Base-by-base conservation (phyloP, 2,797 vertebrate genomes). In the Gymnothorax reevesii region DNA sequence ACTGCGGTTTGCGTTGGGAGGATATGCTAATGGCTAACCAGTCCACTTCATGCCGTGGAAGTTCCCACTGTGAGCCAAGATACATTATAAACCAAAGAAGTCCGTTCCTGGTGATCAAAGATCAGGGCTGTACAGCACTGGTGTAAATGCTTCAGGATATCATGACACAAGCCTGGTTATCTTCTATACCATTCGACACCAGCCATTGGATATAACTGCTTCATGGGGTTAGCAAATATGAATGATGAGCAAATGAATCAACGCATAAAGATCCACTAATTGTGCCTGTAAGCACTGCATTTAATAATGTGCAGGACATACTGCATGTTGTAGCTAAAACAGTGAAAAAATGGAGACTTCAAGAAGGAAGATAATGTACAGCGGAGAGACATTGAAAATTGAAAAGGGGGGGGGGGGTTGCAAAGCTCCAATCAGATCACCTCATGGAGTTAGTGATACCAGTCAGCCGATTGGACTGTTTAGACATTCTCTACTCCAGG, bases 151-250 rank as follows among this genome's bases (percentile, higher is more conserved):
- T n/a, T 69, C 64, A n/a, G 62, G 62, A 27, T 71, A 75, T 42
- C 71, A 75, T 17, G 71, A 15, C 4, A 42, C 8, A 25, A 1
- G 15, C 15, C 33, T 6, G 10, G 15, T 42, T 22, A 54, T 80
- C n/a, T n/a, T 79, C 22, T 80, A 77, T 42, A 20, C 49, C 12
- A n/a, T 55, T 55, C 7, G 17, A 79, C 49, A 8, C 17, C 2
- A 4, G 17, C 7, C 9, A 13, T 20, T 20, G n/a, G 9, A 13
- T 49, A 7, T 80, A 2, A 80, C 77, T 80, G 77, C 77, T 55
- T 22, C 77, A 80, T 54, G 49, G 77, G 77, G 77, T 80, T 80
- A 55, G 75, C 75, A 52, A 52, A 79, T 52, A 22, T 52, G 75
- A 77, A 13, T 52, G 75, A 7, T 8, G 17, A n/a, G 55, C 77